Evolutionary conservation across 1,140 invertebrate genomes (phyloP).

Genomic region (Halyomorpha halys): DNA sequence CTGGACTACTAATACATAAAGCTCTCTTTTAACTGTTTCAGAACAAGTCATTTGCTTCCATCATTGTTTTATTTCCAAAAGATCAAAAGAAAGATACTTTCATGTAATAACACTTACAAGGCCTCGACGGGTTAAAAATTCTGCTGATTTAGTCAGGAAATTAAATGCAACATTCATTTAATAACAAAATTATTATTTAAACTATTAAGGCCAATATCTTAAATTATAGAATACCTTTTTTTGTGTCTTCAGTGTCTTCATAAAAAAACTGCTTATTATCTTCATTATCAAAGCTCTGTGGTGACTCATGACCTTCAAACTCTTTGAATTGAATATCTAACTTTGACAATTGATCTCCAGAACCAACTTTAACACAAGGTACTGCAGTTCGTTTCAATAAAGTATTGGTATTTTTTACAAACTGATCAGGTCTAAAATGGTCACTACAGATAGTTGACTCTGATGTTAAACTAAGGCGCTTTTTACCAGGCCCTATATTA

Average conservation of each 20-base stretch:
- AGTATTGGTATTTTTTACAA: slow-evolving; percentile 31
- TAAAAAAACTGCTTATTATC: slow-evolving; percentile 12
- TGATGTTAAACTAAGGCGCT: slow-evolving; percentile 21
- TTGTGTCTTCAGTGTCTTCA: slow-evolving; percentile 3
- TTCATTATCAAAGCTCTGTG: slow-evolving; percentile 5
- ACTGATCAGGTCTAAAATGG: slow-evolving; percentile 31
- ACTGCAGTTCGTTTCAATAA: slow-evolving; percentile 30
- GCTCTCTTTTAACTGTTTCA: too few relatives aligned
- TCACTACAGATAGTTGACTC: slow-evolving; percentile 29
- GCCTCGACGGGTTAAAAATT: too few relatives aligned
- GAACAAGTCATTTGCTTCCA: too few relatives aligned
- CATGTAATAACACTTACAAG: too few relatives aligned
- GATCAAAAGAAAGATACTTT: too few relatives aligned
- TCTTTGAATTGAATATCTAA: neutral
- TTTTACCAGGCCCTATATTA: slow-evolving; percentile 20
- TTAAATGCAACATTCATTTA: too few relatives aligned
- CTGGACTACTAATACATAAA: too few relatives aligned
- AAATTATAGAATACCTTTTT: neutral
- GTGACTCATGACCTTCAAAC: neutral
- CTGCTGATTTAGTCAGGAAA: too few relatives aligned
- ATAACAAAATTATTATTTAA: too few relatives aligned
- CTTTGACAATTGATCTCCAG: slow-evolving; percentile 19
- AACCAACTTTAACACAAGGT: slow-evolving; percentile 26
- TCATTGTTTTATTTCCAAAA: too few relatives aligned
- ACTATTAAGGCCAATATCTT: neutral